Conservation (phyloP, 2,888 invertebrate species). For the Trissolcus japonicus region DNA sequence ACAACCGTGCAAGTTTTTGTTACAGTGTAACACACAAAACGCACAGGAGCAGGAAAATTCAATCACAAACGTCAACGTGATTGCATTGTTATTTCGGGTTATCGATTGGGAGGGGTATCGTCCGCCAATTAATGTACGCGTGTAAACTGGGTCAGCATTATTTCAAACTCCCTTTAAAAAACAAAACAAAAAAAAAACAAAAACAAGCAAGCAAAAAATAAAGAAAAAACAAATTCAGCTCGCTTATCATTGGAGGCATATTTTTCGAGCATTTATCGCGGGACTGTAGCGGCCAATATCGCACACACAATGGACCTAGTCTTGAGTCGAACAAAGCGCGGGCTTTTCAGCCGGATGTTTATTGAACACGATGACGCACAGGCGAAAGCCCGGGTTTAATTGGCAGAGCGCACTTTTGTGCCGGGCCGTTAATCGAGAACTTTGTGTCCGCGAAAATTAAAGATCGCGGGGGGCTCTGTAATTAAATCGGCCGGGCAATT, state of each 20-base stretch:
- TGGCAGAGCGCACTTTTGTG: constrained; percentile 9
- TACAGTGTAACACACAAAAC: too few relatives aligned
- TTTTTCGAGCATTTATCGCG: constrained; percentile 2
- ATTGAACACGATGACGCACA: constrained; percentile 10
- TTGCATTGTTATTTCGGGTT: too few relatives aligned
- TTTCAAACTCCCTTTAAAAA: background rate
- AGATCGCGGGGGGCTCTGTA: constrained; percentile 41
- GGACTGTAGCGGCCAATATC: constrained; percentile 7
- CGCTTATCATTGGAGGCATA: background rate
- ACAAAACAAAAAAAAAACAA: too few relatives aligned
- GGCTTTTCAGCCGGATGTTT: constrained; percentile 4
- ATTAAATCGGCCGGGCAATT: constrained; percentile 53
- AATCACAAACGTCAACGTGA: too few relatives aligned
- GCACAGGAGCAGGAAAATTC: too few relatives aligned
- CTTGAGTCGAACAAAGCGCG: constrained; percentile 10
- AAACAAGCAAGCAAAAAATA: too few relatives aligned
- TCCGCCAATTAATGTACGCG: too few relatives aligned
- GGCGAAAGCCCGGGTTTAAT: constrained; percentile 3
- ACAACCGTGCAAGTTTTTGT: too few relatives aligned
- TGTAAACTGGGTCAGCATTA: background rate
- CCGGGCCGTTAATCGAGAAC: constrained; percentile 5
- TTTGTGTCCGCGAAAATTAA: constrained; percentile 32
- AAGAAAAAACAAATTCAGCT: too few relatives aligned
- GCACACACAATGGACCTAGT: constrained; percentile 3
- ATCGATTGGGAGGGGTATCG: too few relatives aligned